A percentile compares a stretch with the other conserved stretches of the same genome.
Evolutionary conservation across 2,888 invertebrate genomes (phyloP).

Genomic region (Schrankia costaestrigalis): DNA sequence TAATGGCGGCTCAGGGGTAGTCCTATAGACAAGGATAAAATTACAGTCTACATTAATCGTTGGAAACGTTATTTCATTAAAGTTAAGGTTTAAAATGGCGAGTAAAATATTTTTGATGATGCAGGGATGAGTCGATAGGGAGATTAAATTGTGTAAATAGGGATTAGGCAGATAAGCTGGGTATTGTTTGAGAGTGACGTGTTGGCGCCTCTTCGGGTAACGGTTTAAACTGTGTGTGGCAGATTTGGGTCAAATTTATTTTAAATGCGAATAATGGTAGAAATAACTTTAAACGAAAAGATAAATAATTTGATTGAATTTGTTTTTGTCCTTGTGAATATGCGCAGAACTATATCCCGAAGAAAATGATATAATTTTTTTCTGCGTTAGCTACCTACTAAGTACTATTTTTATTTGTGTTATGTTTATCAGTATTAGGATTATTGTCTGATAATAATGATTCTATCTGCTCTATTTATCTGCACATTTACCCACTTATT

Average conservation of each 20-base stretch:
- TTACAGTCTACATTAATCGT: slow-evolving; percentile 26
- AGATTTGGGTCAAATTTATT: slow-evolving; percentile 49
- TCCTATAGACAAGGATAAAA: slow-evolving; percentile 37
- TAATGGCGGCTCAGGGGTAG: slow-evolving; percentile 58
- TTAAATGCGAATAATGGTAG: slow-evolving; percentile 19
- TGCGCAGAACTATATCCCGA: no score
- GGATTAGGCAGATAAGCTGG: slow-evolving; percentile 75
- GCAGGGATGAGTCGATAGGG: slow-evolving; percentile 40
- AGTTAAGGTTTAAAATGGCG: slow-evolving; percentile 55
- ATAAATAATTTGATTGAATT: no score
- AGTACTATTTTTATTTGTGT: no score
- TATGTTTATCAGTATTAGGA: no score
- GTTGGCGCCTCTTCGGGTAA: slow-evolving; percentile 58
- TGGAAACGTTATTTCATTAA: slow-evolving; percentile 42
- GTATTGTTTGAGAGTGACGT: slow-evolving; percentile 67
- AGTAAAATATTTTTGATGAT: slow-evolving; percentile 28
- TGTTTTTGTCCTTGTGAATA: no score
- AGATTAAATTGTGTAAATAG: slow-evolving; percentile 79
- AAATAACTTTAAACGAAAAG: slow-evolving; percentile 14
- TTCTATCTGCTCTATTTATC: no score
- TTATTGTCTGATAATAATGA: no score
- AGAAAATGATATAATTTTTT: no score
- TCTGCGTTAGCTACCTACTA: no score
- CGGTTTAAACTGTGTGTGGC: slow-evolving; percentile 53
- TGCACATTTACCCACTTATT: no score